Evolutionary conservation across 1,140 invertebrate genomes (phyloP).

Genomic region (Limonius californicus): DNA sequence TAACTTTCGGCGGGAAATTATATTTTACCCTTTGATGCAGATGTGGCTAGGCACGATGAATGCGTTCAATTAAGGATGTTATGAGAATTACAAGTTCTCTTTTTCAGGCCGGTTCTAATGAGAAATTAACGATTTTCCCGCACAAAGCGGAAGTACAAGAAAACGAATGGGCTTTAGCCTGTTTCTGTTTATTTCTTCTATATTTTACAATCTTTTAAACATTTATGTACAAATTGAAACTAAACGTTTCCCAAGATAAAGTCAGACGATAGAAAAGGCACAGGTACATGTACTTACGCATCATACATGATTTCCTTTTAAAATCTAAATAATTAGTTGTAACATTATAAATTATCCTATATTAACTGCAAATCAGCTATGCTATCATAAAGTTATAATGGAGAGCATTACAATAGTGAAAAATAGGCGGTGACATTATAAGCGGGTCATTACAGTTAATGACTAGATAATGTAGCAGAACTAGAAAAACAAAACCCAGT

Average conservation of each 20-base stretch:
- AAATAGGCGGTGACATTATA: background rate
- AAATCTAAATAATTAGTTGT: background rate
- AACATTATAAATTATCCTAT: background rate
- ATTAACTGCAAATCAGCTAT: background rate
- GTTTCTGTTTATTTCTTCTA: background rate
- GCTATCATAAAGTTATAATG: background rate
- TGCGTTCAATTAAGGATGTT: no score
- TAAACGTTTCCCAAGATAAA: background rate
- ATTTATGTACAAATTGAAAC: conserved; percentile 3
- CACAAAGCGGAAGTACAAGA: background rate
- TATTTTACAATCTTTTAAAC: background rate
- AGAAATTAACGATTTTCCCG: background rate
- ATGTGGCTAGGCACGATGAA: no score
- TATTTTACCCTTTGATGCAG: no score
- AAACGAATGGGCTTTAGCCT: background rate
- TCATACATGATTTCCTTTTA: conserved; percentile 4
- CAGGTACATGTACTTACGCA: background rate
- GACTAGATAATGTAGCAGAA: conserved; percentile 3
- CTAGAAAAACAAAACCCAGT: background rate
- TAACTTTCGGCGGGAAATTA: no score
- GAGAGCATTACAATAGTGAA: conserved; percentile 1
- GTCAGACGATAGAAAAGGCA: conserved; percentile 13
- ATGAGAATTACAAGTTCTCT: background rate
- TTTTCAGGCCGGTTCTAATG: background rate
- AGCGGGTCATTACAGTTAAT: background rate